Percentiles rank a stretch among this genome's conserved stretches.
Conservation (phyloP, 35 echinoderm and acorn worm genomes). For the Hemicentrotus pulcherrimus region DNA sequence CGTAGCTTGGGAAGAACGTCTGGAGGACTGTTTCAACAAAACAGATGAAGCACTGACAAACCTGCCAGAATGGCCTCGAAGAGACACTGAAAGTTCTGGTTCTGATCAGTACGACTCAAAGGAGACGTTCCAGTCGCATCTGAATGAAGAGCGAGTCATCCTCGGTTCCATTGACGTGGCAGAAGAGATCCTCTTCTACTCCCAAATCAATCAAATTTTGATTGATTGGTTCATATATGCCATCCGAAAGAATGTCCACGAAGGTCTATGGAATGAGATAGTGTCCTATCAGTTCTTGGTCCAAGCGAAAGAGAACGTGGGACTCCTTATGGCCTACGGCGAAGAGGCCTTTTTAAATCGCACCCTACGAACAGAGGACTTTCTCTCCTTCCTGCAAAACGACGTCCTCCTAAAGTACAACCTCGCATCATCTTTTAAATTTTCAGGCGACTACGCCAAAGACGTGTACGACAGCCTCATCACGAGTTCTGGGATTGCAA, state of each 20-base stretch:
- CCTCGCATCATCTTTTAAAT: conserved; percentile 41
- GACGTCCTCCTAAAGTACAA: conserved; percentile 44
- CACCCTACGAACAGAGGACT: background rate
- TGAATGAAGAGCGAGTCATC: background rate
- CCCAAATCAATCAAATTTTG: conserved; percentile 38
- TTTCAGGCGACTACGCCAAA: background rate
- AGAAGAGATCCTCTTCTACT: conserved; percentile 51
- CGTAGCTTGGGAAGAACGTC: background rate
- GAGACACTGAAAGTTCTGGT: too few relatives aligned
- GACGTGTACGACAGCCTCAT: background rate
- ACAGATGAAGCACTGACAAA: conserved; percentile 46
- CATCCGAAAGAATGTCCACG: conserved; percentile 53
- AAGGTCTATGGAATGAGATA: conserved; percentile 60
- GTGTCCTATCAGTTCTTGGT: conserved; percentile 58
- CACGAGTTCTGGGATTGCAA: background rate
- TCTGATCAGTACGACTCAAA: background rate
- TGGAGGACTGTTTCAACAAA: conserved; percentile 47
- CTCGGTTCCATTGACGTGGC: background rate
- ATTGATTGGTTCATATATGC: conserved; percentile 56
- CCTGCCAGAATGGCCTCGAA: conserved; percentile 49
- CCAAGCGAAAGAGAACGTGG: conserved; percentile 62
- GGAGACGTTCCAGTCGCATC: background rate
- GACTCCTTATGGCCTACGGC: conserved; percentile 57
- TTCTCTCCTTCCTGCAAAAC: conserved; percentile 54
- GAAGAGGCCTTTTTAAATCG: conserved; percentile 55